Evolutionary conservation across 2,113 vertebrate species (phyloP), one percentile per base, ranked within the genome.

Genomic region (Corynorhinus townsendii): DNA sequence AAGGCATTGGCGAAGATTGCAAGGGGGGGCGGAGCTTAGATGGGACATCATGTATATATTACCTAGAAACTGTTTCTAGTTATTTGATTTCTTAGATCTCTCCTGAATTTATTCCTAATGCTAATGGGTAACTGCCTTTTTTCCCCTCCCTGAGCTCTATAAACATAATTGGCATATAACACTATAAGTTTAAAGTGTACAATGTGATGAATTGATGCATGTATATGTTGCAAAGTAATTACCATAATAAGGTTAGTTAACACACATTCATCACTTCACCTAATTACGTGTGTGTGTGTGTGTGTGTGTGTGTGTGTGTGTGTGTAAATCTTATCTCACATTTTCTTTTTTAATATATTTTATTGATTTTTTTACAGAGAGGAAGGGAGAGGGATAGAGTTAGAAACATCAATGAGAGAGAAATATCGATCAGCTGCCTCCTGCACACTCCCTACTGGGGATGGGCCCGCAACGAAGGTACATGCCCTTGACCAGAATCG

Each of bases 41-140:
- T 33, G 22, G 20, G 19, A 43, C 16, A 89, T 16, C 6, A 33
- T 16, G 33, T 33, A 38, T 28, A 56, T 35, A n/a, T 69, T 73
- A 89, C 49, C 59, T 77, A 86, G 22, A 90, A 24, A 64, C 0
- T 7, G 33, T 54, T 56, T 77, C 40, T 22, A 94, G 68, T 84
- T 54, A 49, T 64, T 54, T 75, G n/a, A 96, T 87, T 80, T 84
- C 69, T 93, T 84, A 79, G 45, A 56, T 83, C 72, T 80, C 54
- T 35, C 30, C 28, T 96, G 38, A 69, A 20, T 75, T 94, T 92
- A 88, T 69, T 92, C 54, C 54, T 87, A 75, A 95, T 19, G 14
- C 40, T 93, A 87, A 49, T 79, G 22, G 20, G 80, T 62, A 16
- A 56, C 49, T 62, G 38, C 26, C 38, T 81, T 40, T 38, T 56